Percentiles rank a stretch among this genome's conserved stretches.
phyloP scores from a whole-genome alignment of 1,140 invertebrate species.

The Epicauta chinensis region DNA sequence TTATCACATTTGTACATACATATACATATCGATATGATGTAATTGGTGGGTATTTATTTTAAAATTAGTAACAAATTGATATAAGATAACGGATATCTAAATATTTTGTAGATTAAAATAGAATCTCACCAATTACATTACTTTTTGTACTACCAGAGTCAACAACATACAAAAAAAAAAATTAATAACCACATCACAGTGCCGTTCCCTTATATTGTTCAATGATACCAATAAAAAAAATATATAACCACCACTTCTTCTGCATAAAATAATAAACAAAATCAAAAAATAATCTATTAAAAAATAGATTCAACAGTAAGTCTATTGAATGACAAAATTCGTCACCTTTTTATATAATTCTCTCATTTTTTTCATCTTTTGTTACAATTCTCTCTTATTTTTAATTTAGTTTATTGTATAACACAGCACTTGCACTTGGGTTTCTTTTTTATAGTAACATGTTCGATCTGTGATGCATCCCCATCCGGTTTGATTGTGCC shows the following conservation, averaged over 20 bases:
- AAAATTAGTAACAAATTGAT: too few species aligned
- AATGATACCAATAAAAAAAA: too few species aligned
- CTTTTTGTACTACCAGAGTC: not conserved
- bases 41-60: too few species aligned
- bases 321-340: constrained; percentile 20
- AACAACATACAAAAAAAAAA: too few species aligned
- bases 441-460: constrained; percentile 83
- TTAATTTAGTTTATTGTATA: constrained; percentile 59
- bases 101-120: too few species aligned
- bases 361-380: not conserved
- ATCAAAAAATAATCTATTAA: not conserved
- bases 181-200: too few species aligned
- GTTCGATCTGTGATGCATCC: constrained; percentile 73
- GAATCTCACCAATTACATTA: not conserved
- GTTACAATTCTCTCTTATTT: not conserved
- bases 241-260: not conserved
- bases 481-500: constrained; percentile 60
- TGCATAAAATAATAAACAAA: not conserved
- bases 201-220: too few species aligned
- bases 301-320: constrained; percentile 27
- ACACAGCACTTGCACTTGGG: constrained; percentile 86
- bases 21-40: too few species aligned
- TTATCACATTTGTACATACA: too few species aligned
- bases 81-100: too few species aligned
- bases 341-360: not conserved